Evolutionary conservation across 2,888 invertebrate genomes (phyloP).

Genomic region (Acanthosepion esculentum): DNA sequence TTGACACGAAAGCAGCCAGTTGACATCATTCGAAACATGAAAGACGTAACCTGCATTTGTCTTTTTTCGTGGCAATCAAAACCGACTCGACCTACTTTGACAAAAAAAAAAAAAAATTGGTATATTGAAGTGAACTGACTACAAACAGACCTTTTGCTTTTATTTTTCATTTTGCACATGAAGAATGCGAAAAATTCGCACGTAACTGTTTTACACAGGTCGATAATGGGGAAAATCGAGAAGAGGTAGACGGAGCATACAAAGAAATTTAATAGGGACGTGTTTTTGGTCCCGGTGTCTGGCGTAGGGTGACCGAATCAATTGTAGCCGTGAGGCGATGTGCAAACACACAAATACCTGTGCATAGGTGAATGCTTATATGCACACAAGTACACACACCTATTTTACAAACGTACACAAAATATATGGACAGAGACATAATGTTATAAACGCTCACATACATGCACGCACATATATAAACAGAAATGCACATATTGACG

Average conservation of each 20-base stretch:
- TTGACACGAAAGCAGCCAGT: not conserved
- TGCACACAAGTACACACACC: no score
- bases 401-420: no score
- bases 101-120: not conserved
- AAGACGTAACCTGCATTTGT: not conserved
- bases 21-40: constrained; percentile 4
- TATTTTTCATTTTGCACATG: not conserved
- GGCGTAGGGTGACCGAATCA: no score
- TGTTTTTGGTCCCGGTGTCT: no score
- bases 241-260: not conserved
- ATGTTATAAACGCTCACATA: not conserved
- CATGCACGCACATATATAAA: not conserved
- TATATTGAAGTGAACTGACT: not conserved
- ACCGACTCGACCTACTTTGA: not conserved
- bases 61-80: not conserved
- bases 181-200: constrained; percentile 7
- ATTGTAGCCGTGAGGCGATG: no score
- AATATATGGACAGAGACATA: no score
- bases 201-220: not conserved
- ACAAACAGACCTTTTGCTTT: not conserved
- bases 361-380: no score
- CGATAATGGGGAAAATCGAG: not conserved
- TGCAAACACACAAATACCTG: no score
- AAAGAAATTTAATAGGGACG: no score
- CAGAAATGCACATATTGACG: no score